Evolutionary conservation across 2,113 vertebrate species (phyloP).

Genomic region (Rhombomys opimus): DNA sequence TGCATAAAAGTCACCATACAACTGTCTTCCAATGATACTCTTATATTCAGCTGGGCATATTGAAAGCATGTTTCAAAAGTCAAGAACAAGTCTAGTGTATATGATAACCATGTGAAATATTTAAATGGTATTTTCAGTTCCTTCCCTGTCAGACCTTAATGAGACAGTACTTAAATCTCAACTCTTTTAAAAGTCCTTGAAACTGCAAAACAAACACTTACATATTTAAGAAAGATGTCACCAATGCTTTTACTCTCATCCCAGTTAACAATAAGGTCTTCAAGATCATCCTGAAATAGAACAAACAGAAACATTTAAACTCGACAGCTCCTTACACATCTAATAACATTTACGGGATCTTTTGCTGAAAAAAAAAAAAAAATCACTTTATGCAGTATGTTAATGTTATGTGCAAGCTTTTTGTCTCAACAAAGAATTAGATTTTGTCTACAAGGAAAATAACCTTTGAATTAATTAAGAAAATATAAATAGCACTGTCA

Average conservation of each 20-base stretch:
- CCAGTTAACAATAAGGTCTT: slow-evolving; percentile 96
- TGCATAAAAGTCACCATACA: not conserved
- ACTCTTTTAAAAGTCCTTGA: slow-evolving; percentile 81
- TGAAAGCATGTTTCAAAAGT: slow-evolving; percentile 3
- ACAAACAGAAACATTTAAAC: slow-evolving; percentile 20
- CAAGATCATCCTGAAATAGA: slow-evolving; percentile 92
- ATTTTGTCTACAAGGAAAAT: slow-evolving; percentile 30
- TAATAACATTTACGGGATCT: slow-evolving; percentile 24
- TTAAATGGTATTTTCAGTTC: slow-evolving; percentile 12
- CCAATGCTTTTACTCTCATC: slow-evolving; percentile 96
- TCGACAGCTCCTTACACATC: not conserved
- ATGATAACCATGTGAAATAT: slow-evolving; percentile 27
- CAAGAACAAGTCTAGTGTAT: not conserved
- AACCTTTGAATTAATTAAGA: slow-evolving; percentile 52
- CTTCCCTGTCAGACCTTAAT: slow-evolving; percentile 4
- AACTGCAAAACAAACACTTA: slow-evolving; percentile 86
- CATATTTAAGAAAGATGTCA: slow-evolving; percentile 96
- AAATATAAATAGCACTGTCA: slow-evolving; percentile 34
- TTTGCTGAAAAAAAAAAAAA: not conserved
- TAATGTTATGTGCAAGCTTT: slow-evolving; percentile 7
- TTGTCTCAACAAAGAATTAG: slow-evolving; percentile 17
- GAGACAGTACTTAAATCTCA: slow-evolving; percentile 37
- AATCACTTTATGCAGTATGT: not conserved
- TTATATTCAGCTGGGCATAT: not conserved
- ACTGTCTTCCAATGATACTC: not conserved